phyloP scores from a whole-genome alignment of 2,888 invertebrate genomes.

The Caenorhabditis sp. region DNA sequence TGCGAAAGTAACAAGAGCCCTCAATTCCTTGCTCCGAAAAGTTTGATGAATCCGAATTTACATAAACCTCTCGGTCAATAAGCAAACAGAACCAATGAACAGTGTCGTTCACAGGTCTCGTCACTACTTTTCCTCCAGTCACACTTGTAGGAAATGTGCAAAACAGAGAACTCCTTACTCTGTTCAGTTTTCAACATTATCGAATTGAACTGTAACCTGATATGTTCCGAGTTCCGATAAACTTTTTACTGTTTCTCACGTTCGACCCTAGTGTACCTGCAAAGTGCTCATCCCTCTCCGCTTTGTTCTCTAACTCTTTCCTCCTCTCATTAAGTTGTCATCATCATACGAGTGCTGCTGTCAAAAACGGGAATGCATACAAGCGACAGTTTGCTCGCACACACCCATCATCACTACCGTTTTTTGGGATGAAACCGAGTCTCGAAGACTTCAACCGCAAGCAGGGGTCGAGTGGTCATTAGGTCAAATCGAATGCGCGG shows the following conservation, averaged over 20 bases:
- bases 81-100: conserved; percentile 40
- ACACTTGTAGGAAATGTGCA: background rate
- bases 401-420: background rate
- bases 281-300: background rate
- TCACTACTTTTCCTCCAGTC: conserved; percentile 1
- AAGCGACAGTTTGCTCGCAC: conserved; percentile 28
- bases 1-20: too few relatives aligned
- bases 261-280: background rate
- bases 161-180: background rate
- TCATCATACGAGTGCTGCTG: conserved; percentile 17
- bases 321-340: conserved; percentile 26
- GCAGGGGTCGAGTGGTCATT: conserved; percentile 27
- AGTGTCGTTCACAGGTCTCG: conserved; percentile 14
- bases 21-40: too few relatives aligned
- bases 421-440: conserved; percentile 15
- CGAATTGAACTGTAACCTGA: background rate
- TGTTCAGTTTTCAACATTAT: background rate
- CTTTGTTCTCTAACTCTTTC: background rate
- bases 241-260: background rate
- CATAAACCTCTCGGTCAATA: conserved; percentile 23
- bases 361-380: conserved; percentile 42
- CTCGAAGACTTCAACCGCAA: background rate
- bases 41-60: conserved; percentile 25
- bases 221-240: conserved; percentile 2
- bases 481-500: conserved; percentile 36